Base-by-base conservation (phyloP, 2,888 invertebrate species). In the Xestia sexstrigata region DNA sequence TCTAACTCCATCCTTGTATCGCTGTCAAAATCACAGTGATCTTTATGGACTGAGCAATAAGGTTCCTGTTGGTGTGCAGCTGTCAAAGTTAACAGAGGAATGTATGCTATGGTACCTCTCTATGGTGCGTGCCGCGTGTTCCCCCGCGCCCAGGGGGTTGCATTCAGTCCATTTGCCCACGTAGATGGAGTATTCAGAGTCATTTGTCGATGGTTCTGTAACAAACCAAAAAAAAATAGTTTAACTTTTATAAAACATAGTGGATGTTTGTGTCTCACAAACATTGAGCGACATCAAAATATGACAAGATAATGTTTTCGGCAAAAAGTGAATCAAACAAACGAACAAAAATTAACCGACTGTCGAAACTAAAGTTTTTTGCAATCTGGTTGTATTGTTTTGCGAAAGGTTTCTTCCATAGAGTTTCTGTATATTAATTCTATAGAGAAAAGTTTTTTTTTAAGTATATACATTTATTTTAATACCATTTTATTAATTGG, bases 161-260 rank as follows among this genome's bases (percentile, higher is more conserved):
- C 96, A 96, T 68, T 94, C 94, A 35, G 95, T 95, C 96, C 96
- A 96, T 30, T 93, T 93, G 47, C 95, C 95, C 42, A 96, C 95
- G 89, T 93, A 93, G 85, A 95, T 93, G 8, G 95, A 92, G 84
- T 94, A 96, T 62, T 94, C 93, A 0, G 91, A 86, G 58, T 92
- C 91, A 47, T 82, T 90, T 75, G 84, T 81, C 67, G 86, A 76
- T 55, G 91, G 74, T 52, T 92, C 96, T 96, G 93, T 47, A 76
- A 79, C 74, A 79, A 83, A 73, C 23, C 66, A 79, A 30, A 39
- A 1, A 70, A 26, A 58, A 1, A 15, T 26, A 7, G 26, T 58
- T 2, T 26, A 26, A 58, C 9, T 42, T 42, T 42, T 11, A 11
- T 58, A 58, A 13, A 55, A n/a, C n/a, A 13, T 55, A 26, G 20